Percentiles rank a stretch among this genome's conserved stretches.
Evolutionary conservation across 2,797 vertebrate species (phyloP).

Genomic region (Malacoraja senta): DNA sequence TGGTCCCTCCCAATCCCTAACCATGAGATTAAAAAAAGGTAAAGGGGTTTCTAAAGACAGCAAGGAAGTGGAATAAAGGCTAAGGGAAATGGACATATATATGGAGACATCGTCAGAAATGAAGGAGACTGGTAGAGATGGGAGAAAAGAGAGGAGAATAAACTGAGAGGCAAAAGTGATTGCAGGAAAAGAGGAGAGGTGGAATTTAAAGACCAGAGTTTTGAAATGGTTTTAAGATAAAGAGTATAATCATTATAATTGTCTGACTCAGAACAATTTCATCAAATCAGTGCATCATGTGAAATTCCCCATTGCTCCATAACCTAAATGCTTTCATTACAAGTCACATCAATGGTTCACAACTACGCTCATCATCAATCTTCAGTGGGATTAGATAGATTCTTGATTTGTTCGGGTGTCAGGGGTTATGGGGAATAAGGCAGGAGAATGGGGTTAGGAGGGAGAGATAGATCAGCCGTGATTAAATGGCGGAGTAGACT

Average conservation of each 20-base stretch:
- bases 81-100: neutral
- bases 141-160: neutral
- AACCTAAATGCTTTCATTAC: neutral
- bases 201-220: neutral
- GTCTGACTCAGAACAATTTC: neutral
- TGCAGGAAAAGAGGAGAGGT: neutral
- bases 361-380: neutral
- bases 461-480: too few relatives aligned
- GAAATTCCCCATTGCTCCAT: neutral
- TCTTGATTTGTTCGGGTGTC: too few relatives aligned
- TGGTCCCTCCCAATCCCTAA: too few relatives aligned
- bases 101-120: neutral
- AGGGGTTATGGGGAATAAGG: too few relatives aligned
- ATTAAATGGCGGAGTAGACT: too few relatives aligned
- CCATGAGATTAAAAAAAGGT: too few relatives aligned
- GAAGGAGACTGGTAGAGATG: neutral
- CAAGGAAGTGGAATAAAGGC: neutral
- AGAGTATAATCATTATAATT: neutral
- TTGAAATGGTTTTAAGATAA: neutral
- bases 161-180: neutral
- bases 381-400: neutral
- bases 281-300: neutral
- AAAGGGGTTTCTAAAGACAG: neutral
- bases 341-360: neutral
- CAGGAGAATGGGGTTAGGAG: too few relatives aligned